phyloP scores from a whole-genome alignment of 2,797 vertebrate genomes.

The Phyllotis vaccarum region DNA sequence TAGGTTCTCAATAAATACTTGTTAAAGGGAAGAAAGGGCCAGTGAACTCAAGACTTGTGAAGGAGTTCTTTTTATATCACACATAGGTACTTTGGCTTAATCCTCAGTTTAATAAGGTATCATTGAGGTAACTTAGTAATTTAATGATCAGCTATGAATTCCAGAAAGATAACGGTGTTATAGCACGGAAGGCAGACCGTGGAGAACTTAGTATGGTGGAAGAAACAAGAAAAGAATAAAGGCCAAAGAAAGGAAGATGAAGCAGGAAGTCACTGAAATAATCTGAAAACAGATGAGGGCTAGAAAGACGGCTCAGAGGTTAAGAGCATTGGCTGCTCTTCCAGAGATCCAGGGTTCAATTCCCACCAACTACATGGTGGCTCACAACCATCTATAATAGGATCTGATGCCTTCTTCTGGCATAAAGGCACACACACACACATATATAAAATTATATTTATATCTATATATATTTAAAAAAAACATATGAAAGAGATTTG shows the following conservation, averaged over 20 bases:
- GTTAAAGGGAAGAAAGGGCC: not conserved
- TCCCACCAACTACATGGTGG: too few relatives aligned
- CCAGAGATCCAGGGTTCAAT: too few relatives aligned
- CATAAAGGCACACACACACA: too few relatives aligned
- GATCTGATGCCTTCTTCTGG: too few relatives aligned
- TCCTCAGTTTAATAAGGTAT: not conserved
- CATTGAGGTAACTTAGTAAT: slow-evolving; percentile 21
- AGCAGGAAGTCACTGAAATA: slow-evolving; percentile 59
- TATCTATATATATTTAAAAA: too few relatives aligned
- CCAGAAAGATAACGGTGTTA: not conserved
- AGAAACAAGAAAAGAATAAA: slow-evolving; percentile 48
- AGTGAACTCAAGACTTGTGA: not conserved
- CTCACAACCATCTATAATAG: too few relatives aligned
- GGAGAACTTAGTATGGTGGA: not conserved
- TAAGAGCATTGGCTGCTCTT: too few relatives aligned
- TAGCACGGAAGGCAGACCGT: not conserved
- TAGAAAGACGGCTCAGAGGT: too few relatives aligned
- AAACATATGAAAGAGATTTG: not conserved
- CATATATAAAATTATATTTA: too few relatives aligned
- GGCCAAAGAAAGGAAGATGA: not conserved
- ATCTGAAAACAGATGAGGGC: not conserved
- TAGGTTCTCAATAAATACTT: not conserved
- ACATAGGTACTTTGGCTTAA: not conserved
- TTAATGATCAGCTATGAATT: slow-evolving; percentile 6
- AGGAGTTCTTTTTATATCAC: not conserved